phyloP scores from a whole-genome alignment of 2,113 vertebrate species.

The Vimba vimba region DNA sequence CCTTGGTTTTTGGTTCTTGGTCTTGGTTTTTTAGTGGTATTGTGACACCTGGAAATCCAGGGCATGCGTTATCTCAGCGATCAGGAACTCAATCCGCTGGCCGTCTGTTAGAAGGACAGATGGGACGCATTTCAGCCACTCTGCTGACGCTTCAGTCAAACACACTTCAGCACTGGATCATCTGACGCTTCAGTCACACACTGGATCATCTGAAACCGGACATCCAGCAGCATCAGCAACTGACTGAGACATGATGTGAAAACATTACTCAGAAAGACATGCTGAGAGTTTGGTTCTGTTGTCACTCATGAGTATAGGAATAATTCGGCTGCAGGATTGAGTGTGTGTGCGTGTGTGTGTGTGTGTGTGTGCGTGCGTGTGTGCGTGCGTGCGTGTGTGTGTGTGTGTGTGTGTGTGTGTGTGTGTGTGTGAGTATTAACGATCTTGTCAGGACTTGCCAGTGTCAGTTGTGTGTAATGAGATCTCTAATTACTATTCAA shows the following conservation, averaged over 20 bases:
- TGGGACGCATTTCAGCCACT: not conserved
- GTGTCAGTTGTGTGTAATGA: constrained; percentile 27
- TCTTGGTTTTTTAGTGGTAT: not conserved
- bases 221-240: too few relatives aligned
- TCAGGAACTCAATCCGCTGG: constrained; percentile 16
- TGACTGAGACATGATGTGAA: not conserved
- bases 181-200: too few relatives aligned
- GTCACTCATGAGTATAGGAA: too few relatives aligned
- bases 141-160: not conserved
- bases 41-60: not conserved
- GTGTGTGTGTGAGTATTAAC: not conserved
- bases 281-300: too few relatives aligned
- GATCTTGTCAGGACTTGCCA: constrained; percentile 19
- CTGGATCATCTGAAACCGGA: too few relatives aligned
- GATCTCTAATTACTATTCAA: constrained; percentile 38
- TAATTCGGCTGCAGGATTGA: too few relatives aligned
- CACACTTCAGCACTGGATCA: not conserved
- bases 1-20: not conserved
- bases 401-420: not conserved
- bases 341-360: not conserved
- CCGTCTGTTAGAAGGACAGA: not conserved
- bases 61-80: not conserved
- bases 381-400: not conserved
- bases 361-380: not conserved
- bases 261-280: not conserved